Evolutionary conservation across 2,888 invertebrate genomes (phyloP), one percentile per base, ranked within the genome.

Genomic region (Molorchus minor): DNA sequence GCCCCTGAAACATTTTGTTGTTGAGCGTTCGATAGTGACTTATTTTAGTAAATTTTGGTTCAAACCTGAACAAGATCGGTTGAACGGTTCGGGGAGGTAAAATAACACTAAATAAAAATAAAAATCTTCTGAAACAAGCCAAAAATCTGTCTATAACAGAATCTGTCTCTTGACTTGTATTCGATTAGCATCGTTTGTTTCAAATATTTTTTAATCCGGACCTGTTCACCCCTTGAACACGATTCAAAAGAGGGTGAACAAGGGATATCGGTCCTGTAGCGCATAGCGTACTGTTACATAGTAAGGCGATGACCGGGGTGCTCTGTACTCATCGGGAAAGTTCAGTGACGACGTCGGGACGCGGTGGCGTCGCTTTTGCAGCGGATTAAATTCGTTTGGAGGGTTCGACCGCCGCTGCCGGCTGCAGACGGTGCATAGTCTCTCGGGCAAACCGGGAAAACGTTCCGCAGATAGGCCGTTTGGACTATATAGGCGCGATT

Each of bases 321-420:
- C 64, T 64, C 58, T 59, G 54, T 58, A 52, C 52, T 41, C 64
- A 57, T 62, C 62, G 73, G 76, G 75, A 71, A 75, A 73, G 72
- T 74, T 73, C 68, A 62, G 69, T 75, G 73, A 75, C 73, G 65
- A 61, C 75, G 82, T 77, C 83, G 82, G 75, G 83, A 83, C 74
- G 82, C 77, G 67, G 77, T 78, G 78, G 80, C 82, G 77, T 54
- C 61, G 54, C 54, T 25, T 47, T 55, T 55, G 58, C 54, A 53
- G 16, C 52, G 51, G 57, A 55, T 58, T 63, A 60, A 57, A 58
- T 33, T 53, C 33, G 45, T 58, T 51, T 52, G 44, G 17, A 49
- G 20, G 20, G 45, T 53, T 45, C 46, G 36, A 36, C 57, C 36
- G 43, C 57, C 36, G 21, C 56, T 44, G 17, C 19, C 53, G 13